A percentile compares a stretch with the other conserved stretches of the same genome.
Conservation (phyloP, 2,113 vertebrate species). For the Tyrannus savana region DNA sequence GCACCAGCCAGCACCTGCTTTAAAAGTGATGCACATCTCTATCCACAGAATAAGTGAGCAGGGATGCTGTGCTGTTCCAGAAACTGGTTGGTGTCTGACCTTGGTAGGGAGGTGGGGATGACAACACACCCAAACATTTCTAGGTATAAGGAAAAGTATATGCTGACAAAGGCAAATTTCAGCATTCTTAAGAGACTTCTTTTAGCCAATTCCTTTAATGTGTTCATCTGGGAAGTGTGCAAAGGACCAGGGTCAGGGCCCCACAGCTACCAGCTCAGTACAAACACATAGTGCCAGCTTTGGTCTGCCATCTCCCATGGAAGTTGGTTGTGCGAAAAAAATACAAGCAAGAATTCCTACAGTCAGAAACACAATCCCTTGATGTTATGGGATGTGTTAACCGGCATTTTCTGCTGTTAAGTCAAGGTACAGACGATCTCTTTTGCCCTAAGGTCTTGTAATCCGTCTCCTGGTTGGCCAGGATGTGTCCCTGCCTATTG, state of each 20-base stretch:
- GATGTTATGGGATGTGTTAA: not conserved
- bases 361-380: not conserved
- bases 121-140: not conserved
- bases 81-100: not conserved
- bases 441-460: not conserved
- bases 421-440: not conserved
- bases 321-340: not conserved
- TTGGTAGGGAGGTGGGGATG: not conserved
- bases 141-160: not conserved
- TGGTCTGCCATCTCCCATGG: not conserved
- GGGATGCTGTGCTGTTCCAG: not conserved
- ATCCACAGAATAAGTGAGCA: not conserved
- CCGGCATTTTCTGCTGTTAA: not conserved
- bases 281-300: not conserved
- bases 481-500: not conserved
- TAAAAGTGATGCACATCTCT: not conserved
- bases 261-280: not conserved
- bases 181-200: not conserved
- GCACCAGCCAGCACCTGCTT: not conserved
- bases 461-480: not conserved
- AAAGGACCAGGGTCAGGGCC: not conserved
- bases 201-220: not conserved
- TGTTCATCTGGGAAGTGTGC: not conserved
- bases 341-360: not conserved
- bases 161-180: not conserved